These are phyloP conservation scores for Chlorocebus sabaeus DNA, from an alignment of 2,113 vertebrate species.

Conservation along the genomic window DNA sequence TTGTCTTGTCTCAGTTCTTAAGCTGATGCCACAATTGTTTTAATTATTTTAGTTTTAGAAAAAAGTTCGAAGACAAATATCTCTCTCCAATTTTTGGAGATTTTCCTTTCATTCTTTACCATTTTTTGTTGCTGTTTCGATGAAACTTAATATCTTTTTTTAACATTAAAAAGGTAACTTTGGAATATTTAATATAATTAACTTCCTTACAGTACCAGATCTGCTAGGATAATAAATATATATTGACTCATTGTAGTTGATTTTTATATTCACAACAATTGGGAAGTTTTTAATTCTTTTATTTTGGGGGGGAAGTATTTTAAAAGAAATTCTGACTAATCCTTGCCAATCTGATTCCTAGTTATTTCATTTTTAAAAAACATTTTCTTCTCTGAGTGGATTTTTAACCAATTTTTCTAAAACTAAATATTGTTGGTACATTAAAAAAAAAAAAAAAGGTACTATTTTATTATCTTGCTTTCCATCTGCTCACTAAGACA, in stretches of 20 bases:
- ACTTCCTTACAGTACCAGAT: not conserved
- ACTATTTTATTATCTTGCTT: not conserved
- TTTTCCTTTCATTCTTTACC: not conserved
- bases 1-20: not conserved
- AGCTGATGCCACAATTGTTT: not conserved
- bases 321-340: not conserved
- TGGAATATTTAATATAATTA: not conserved
- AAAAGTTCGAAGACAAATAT: not conserved
- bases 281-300: not conserved
- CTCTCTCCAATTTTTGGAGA: not conserved
- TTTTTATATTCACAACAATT: not conserved
- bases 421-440: not conserved
- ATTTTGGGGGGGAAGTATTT: not conserved
- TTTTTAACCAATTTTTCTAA: not conserved
- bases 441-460: not conserved
- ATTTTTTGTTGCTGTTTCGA: not conserved
- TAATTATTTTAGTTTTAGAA: constrained; percentile 20
- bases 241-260: not conserved
- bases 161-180: not conserved
- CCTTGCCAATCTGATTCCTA: not conserved
- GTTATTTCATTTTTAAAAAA: not conserved
- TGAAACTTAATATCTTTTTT: not conserved
- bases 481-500: not conserved
- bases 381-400: not conserved
- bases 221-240: not conserved